Evolutionary conservation across 2,888 invertebrate species (phyloP), one percentile per base, ranked within the genome.

Genomic region (Meganola albula): DNA sequence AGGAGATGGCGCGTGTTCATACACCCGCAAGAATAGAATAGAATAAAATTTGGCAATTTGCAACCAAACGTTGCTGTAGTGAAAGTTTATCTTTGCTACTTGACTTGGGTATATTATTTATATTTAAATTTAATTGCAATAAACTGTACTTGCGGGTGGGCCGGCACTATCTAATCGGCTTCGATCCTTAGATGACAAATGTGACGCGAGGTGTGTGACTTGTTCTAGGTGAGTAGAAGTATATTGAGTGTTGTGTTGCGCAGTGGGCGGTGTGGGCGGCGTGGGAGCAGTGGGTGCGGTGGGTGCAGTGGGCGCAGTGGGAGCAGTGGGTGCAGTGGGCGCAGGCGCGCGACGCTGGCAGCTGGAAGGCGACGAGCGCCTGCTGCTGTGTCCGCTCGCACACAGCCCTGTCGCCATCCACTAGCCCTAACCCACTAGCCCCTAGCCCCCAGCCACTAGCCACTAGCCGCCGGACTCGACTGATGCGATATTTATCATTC

Each of bases 391-490:
- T 54, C 57, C 64, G 52, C 92, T 95, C 71, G 94, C 94, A 83
- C 95, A 96, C 88, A 94, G 94, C 88, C 95, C 96, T 62, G 96
- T 96, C 68, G 95, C 94, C 76, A 96, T 96, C 77, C 96, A 96
- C 79, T 87, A 82, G 76, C 55, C 9, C 21, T 10, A 11, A 16
- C 26, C 6, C 27, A 20, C 23, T 10, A 11, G 21, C 25, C 6
- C 29, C 23, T 29, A 25, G 40, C 24, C 27, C 22, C 25, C 31
- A 28, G 20, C 18, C 22, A 10, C 21, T 10, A 21, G 10, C 27
- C 12, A n/a, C 23, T 28, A 8, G 30, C 31, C 24, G 33, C 32
- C 39, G 43, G 32, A 44, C 40, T 40, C 77, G 73, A 80, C 79
- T 74, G 66, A 69, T 51, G 59, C 75, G 64, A 63, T 82, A 82